Evolutionary conservation across 2,113 vertebrate species (phyloP).

Genomic region (Myotis brandtii): DNA sequence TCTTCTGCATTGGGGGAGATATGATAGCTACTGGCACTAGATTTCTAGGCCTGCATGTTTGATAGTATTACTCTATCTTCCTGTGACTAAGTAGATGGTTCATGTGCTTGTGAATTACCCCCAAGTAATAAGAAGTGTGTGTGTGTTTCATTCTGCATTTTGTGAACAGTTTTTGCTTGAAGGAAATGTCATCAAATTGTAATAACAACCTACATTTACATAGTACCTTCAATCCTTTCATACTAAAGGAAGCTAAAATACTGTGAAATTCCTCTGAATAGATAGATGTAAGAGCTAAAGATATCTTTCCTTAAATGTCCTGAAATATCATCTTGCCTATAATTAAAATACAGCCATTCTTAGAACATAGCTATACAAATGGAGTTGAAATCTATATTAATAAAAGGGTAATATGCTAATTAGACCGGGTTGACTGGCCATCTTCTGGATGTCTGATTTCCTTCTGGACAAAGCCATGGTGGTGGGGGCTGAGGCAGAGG

Average conservation of each 20-base stretch:
- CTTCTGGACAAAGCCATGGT: no score
- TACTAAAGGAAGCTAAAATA: conserved; percentile 61
- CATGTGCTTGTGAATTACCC: conserved; percentile 58
- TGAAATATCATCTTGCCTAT: conserved; percentile 57
- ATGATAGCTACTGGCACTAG: not conserved
- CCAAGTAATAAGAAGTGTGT: conserved; percentile 44
- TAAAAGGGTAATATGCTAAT: no score
- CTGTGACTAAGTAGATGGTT: conserved; percentile 59
- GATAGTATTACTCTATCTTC: conserved; percentile 47
- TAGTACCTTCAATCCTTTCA: conserved; percentile 60
- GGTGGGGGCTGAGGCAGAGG: no score
- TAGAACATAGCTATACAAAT: conserved; percentile 60
- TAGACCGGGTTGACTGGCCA: no score
- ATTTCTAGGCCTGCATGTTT: not conserved
- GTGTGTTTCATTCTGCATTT: conserved; percentile 44
- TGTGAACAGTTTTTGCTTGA: conserved; percentile 57
- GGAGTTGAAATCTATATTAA: not conserved
- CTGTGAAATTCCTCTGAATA: conserved; percentile 65
- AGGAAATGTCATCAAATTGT: conserved; percentile 56
- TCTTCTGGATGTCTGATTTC: no score
- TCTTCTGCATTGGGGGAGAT: not conserved
- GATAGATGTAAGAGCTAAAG: conserved; percentile 50
- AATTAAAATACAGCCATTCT: conserved; percentile 65
- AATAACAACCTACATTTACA: conserved; percentile 67
- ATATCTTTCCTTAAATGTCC: conserved; percentile 68